A percentile compares a stretch with the other conserved stretches of the same genome.
Evolutionary conservation across 2,888 invertebrate genomes (phyloP).

Genomic region (Drosophila monieri): DNA sequence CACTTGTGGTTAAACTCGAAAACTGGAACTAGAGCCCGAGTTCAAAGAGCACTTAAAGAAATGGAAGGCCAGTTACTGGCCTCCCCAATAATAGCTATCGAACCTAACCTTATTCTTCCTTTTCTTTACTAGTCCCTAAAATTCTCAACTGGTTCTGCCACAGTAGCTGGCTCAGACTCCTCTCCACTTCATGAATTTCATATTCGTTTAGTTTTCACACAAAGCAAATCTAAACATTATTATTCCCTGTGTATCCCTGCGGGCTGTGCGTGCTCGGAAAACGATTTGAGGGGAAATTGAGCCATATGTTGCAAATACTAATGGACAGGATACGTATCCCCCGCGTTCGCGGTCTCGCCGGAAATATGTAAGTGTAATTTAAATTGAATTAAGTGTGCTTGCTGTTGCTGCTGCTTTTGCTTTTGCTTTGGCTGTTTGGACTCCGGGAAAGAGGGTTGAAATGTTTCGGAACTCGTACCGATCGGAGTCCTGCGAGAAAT

Average conservation of each 20-base stretch:
- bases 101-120: background rate
- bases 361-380: slow-evolving; percentile 81
- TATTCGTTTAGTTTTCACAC: too few relatives aligned
- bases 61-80: background rate
- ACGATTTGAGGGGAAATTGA: slow-evolving; percentile 79
- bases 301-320: slow-evolving; percentile 82
- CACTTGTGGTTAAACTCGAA: slow-evolving; percentile 76
- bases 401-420: background rate
- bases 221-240: background rate
- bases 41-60: slow-evolving; percentile 8
- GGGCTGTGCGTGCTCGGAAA: slow-evolving; percentile 50
- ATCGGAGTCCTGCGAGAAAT: slow-evolving; percentile 50
- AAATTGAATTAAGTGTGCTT: slow-evolving; percentile 81
- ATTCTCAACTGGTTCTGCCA: background rate
- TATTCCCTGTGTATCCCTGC: slow-evolving; percentile 15
- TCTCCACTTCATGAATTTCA: background rate
- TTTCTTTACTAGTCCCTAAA: background rate
- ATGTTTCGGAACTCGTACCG: background rate
- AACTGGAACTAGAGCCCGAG: background rate
- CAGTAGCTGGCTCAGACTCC: background rate
- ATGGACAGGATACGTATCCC: slow-evolving; percentile 56
- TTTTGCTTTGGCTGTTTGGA: background rate
- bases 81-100: too few relatives aligned
- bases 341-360: slow-evolving; percentile 45
- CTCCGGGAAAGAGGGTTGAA: slow-evolving; percentile 8